Conservation (phyloP, 2,113 vertebrate genomes). For the Saccopteryx bilineata region DNA sequence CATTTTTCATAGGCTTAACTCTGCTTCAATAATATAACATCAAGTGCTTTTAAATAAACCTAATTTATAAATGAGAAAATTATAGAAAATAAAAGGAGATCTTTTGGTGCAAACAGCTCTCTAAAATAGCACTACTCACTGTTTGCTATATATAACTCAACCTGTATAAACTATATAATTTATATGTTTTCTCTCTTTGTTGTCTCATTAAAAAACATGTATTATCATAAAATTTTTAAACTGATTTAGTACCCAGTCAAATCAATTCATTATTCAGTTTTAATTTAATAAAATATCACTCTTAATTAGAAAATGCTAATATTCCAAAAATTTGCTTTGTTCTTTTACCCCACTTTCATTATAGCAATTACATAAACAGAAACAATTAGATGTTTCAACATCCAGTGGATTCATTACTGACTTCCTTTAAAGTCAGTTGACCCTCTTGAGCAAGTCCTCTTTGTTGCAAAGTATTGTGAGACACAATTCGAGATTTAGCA, state of each 20-base stretch:
- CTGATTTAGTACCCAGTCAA: constrained; percentile 78
- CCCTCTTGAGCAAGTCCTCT: constrained; percentile 82
- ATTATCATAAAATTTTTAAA: constrained; percentile 76
- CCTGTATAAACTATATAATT: no score
- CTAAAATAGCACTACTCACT: constrained; percentile 59
- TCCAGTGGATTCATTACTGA: constrained; percentile 86
- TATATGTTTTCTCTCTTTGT: neutral
- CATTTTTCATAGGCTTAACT: constrained; percentile 8
- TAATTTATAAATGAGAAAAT: constrained; percentile 75
- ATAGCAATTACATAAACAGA: constrained; percentile 84
- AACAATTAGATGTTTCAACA: constrained; percentile 88
- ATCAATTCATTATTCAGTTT: constrained; percentile 73
- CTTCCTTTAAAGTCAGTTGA: constrained; percentile 84
- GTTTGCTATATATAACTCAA: neutral
- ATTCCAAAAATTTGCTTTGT: constrained; percentile 77
- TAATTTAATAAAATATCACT: constrained; percentile 78
- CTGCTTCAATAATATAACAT: constrained; percentile 44
- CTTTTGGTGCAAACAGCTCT: constrained; percentile 48
- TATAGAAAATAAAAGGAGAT: constrained; percentile 69
- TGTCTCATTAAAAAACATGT: constrained; percentile 22
- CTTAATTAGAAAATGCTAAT: constrained; percentile 63
- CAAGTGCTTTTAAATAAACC: constrained; percentile 30
- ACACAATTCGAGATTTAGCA: constrained; percentile 73
- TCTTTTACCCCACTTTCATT: constrained; percentile 78
- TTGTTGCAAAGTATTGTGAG: constrained; percentile 76